Base-by-base conservation (phyloP, 2,797 vertebrate genomes). In the Xenentodon cancila region DNA sequence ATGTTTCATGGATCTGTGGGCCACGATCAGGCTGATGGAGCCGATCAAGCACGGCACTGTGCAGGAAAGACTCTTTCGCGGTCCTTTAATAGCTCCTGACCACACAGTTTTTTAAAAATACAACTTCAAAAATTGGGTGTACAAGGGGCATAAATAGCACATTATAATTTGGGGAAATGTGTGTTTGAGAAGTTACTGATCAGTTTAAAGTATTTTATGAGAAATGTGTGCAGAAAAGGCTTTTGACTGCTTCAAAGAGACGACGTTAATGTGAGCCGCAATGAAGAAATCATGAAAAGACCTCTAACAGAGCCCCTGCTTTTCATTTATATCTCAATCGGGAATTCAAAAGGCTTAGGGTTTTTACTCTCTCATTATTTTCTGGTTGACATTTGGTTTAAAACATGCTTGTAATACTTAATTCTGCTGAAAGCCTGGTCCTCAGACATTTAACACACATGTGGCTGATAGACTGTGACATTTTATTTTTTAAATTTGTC, bases 401-500 rank as follows among this genome's bases (percentile, higher is more conserved):
- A 16, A 75, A 56, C 67, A 62, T 53, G 66, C 61, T 21, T 59
- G 9, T 53, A 48, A 68, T 73, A 53, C 18, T 30, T 46, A 37
- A 74, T 73, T 77, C 51, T 50, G 71, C 47, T 17, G 15, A 51
- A 18, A 69, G 40, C 34, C 34, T 37, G 9, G 6, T 37, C 34
- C 11, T 37, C 34, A 66, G 55, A 75, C 64, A 50, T 73, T 75
- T 32, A 45, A 42, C 49, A 11, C 57, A 58, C 45, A 19, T 5
- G 4, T 6, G 0, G 0, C 45, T 69, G 21, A 77, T 64, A 8
- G 16, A 53, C 42, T 46, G 21, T 79, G 73, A 71, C 76, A 79
- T 84, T 84, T 82, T 19, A 59, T 61, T 66, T 57, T 65, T 51
- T 59, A 54, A 75, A 73, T 71, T 43, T 71, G 18, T 67, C 58